These are phyloP conservation scores for Pristiophorus japonicus DNA, from an alignment of 2,113 vertebrate genomes.

Conservation along the genomic window DNA sequence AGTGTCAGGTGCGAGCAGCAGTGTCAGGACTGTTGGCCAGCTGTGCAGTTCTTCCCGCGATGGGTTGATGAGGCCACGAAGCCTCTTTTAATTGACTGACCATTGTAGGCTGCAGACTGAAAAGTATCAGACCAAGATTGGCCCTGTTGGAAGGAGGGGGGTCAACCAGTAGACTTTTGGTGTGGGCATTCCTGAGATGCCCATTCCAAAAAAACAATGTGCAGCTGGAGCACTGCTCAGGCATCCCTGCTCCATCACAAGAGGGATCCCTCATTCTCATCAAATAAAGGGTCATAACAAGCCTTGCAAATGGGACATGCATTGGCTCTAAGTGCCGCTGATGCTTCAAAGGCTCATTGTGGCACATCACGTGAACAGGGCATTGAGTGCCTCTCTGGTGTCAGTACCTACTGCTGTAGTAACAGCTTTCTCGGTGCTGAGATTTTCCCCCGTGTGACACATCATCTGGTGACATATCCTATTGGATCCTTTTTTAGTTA, in stretches of 20 bases:
- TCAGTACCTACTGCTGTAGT: no score
- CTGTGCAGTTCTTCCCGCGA: not conserved
- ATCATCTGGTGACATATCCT: not conserved
- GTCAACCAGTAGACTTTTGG: not conserved
- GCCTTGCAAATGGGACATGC: not conserved
- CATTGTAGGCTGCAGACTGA: not conserved
- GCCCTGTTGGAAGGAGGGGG: not conserved
- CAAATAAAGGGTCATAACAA: not conserved
- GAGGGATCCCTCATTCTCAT: not conserved
- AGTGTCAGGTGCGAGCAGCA: not conserved
- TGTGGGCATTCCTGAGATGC: not conserved
- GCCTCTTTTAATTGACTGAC: not conserved
- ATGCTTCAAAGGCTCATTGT: not conserved
- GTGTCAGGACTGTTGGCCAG: not conserved
- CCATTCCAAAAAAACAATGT: not conserved
- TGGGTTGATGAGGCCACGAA: not conserved
- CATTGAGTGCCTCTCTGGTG: no score
- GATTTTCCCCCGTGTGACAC: no score
- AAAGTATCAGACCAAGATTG: not conserved
- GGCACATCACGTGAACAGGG: not conserved
- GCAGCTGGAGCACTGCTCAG: not conserved
- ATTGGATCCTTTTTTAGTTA: not conserved
- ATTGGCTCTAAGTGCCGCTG: not conserved
- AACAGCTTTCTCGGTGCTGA: not conserved
- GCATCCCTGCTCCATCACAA: not conserved